phyloP scores from a whole-genome alignment of 2,797 vertebrate genomes.

The Serranus cabrilla region DNA sequence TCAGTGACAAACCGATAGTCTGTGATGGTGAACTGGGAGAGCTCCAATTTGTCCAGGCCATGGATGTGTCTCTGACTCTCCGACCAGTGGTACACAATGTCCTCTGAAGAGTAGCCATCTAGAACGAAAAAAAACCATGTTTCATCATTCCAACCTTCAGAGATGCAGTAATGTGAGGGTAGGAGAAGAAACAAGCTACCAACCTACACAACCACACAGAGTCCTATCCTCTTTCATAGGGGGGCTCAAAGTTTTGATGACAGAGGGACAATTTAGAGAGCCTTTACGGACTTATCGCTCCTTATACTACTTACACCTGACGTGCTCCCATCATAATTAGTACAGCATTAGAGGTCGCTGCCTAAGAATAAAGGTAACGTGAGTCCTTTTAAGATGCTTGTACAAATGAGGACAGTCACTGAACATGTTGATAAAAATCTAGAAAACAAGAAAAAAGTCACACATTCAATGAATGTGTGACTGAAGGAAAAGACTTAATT shows the following conservation, averaged over 20 bases:
- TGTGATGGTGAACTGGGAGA: conserved; percentile 98
- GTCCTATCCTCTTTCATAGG: no score
- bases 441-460: background rate
- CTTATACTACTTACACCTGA: no score
- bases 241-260: no score
- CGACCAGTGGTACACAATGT: conserved; percentile 97
- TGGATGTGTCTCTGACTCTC: conserved; percentile 97
- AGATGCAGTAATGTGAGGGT: background rate
- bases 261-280: no score
- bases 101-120: conserved; percentile 99
- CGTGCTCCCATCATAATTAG: no score
- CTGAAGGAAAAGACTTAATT: background rate
- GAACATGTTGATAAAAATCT: background rate
- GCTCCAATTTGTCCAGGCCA: conserved; percentile 95
- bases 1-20: conserved; percentile 95
- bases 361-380: no score
- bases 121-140: conserved; percentile 26
- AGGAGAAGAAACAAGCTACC: background rate
- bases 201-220: no score
- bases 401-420: no score
- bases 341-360: no score
- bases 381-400: no score
- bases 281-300: no score
- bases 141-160: background rate
- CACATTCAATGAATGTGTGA: background rate